Base-by-base conservation (phyloP, 1,140 invertebrate species). In the Diprion similis region DNA sequence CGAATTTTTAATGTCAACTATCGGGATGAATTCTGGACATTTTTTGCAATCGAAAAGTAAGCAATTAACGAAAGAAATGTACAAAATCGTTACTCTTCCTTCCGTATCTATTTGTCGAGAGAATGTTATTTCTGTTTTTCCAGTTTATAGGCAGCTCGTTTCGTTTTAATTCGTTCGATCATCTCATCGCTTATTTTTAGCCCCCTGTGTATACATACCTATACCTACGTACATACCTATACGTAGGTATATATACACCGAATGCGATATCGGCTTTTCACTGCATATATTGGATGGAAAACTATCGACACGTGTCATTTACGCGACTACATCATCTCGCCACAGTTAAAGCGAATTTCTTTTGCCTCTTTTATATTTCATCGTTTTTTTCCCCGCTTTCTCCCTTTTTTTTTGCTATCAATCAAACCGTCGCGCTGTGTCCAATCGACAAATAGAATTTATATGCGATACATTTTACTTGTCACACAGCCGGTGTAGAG, bases 131-230 rank as follows among this genome's bases (percentile, higher is more conserved):
- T 37, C 24, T 37, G 24, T 37, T 37, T 37, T 37, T 37, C 24
- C 24, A 37, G 24, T 37, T 37, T 37, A 6, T 1, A 37, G 24
- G 24, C 24, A 37, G 24, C 51, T 59, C 4, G 51, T 17, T 59
- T 9, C 51, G 51, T 59, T 59, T 59, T 59, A 59, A 15, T 59
- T 59, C n/a, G 51, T 59, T 59, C 51, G 51, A 59, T 59, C 51
- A 59, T 59, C 51, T 59, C 51, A 59, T 59, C 51, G 51, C 51
- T 17, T 59, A 59, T 59, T 59, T 59, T 59, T 59, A 59, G 51
- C n/a, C 51, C 3, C 51, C 24, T 37, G 24, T 37, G 24, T 37
- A 37, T 37, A 37, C 24, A 37, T 37, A 37, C 24, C 24, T 37
- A 1, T 37, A 37, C 24, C 24, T 37, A 37, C 24, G 24, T 37